phyloP scores from a whole-genome alignment of 2,113 vertebrate species.

The Cinclus mexicanus region DNA sequence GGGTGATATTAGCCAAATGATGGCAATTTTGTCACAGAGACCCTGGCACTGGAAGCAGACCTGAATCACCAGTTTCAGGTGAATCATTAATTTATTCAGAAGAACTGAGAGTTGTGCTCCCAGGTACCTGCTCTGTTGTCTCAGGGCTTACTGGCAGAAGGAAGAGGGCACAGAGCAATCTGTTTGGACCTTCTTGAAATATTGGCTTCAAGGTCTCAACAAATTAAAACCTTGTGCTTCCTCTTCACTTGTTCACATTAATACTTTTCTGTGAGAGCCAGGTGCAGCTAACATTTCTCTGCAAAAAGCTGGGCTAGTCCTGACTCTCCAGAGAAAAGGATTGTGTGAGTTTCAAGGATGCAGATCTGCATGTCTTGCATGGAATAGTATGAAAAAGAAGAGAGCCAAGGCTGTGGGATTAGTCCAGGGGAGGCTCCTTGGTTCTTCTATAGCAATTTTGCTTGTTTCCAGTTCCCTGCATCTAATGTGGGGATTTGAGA shows the following conservation, averaged over 20 bases:
- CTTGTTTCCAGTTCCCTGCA: background rate
- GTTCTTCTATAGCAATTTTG: background rate
- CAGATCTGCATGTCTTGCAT: background rate
- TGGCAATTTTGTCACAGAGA: background rate
- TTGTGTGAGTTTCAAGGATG: background rate
- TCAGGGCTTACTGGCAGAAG: background rate
- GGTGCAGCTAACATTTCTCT: background rate
- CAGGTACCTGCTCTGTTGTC: background rate
- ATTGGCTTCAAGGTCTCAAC: background rate
- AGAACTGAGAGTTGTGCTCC: background rate
- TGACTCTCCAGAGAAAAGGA: background rate
- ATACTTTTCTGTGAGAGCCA: background rate
- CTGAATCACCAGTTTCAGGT: background rate
- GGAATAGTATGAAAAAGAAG: background rate
- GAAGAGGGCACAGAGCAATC: background rate
- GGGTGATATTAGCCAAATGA: background rate
- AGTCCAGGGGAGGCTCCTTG: background rate
- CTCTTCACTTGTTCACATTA: background rate
- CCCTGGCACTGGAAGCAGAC: background rate
- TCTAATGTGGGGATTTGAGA: background rate
- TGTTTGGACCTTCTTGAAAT: background rate
- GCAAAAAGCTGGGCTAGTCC: background rate
- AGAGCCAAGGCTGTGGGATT: background rate
- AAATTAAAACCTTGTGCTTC: background rate
- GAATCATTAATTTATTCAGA: background rate